phyloP scores from a whole-genome alignment of 2,888 invertebrate species.

The Lottia gigantea region DNA sequence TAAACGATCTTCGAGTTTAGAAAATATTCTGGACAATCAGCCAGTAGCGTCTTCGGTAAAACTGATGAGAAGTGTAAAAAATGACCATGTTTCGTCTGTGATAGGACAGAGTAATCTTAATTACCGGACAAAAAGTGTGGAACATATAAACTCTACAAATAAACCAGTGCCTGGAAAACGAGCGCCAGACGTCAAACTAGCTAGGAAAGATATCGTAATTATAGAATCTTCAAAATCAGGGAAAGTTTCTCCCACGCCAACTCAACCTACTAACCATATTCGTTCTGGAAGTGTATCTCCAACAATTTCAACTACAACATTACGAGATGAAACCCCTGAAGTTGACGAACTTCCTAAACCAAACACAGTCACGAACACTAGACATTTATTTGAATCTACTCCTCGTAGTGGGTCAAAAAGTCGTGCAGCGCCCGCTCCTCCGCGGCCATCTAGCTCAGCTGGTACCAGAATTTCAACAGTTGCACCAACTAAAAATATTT shows the following conservation, averaged over 20 bases:
- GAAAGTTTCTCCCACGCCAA: background rate
- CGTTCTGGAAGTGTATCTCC: constrained; percentile 6
- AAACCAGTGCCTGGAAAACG: constrained; percentile 10
- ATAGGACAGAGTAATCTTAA: background rate
- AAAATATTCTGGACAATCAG: constrained; percentile 40
- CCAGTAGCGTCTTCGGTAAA: background rate
- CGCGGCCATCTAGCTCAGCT: background rate
- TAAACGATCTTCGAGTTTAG: constrained; percentile 51
- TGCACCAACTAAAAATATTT: background rate
- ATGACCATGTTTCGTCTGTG: background rate
- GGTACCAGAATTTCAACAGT: constrained; percentile 5
- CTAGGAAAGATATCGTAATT: constrained; percentile 27
- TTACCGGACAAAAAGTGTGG: constrained; percentile 18
- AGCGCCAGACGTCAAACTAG: constrained; percentile 27
- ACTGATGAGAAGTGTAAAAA: background rate
- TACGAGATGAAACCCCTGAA: constrained; percentile 15
- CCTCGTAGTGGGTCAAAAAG: constrained; percentile 14
- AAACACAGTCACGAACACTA: constrained; percentile 87
- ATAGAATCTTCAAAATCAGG: constrained; percentile 25
- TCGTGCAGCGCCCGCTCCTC: background rate
- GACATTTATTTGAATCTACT: constrained; percentile 80
- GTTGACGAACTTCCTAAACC: constrained; percentile 82
- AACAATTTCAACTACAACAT: background rate
- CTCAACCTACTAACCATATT: background rate
- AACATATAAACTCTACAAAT: constrained; percentile 16